Evolutionary conservation across 2,113 vertebrate genomes (phyloP), one percentile per base, ranked within the genome.

Genomic region (Perccottus glenii): DNA sequence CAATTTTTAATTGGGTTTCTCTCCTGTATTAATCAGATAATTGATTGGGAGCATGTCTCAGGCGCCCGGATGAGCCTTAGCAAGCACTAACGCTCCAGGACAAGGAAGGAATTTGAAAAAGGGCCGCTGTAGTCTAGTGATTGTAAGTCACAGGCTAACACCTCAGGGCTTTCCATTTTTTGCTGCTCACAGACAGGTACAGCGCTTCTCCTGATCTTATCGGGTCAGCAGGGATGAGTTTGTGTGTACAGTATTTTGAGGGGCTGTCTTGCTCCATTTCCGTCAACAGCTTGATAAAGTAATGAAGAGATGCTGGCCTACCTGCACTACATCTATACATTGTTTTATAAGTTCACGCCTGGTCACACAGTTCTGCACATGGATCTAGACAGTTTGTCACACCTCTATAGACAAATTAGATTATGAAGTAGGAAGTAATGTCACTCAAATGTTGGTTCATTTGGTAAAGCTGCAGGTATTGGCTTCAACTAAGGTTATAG

Each of bases 1-100:
- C 83, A 80, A 80, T 86, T 83, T 81, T 86, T 85, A 77, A 84
- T 83, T 87, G 81, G 82, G 79, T 88, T 85, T 87, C 76, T 80
- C 74, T 80, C 80, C 75, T 62, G 72, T 82, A 85, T 78, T 83
- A 85, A 88, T 87, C 81, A 83, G 68, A 57, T 55, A 58, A 72
- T 83, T 52, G 66, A 89, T 86, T 82, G 72, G 5, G 40, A 68
- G 70, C 72, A 72, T 47, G 64, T 83, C 64, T 71, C 45, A 4
- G 12, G 12, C 52, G 71, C 68, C 64, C 10, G 55, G 48, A 71
- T 53, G 66, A 83, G 67, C 48, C 19, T 61, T 67, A 8, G 70
- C 14, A 50, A 68, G 67, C 38, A 68, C 53, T 77, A 63, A 44
- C 52, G 46, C 47, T 65, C 36, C 50, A 42, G 62, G 65, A 74